These are phyloP conservation scores for Limosa lapponica DNA, from an alignment of 2,797 vertebrate species.

Conservation along the genomic window DNA sequence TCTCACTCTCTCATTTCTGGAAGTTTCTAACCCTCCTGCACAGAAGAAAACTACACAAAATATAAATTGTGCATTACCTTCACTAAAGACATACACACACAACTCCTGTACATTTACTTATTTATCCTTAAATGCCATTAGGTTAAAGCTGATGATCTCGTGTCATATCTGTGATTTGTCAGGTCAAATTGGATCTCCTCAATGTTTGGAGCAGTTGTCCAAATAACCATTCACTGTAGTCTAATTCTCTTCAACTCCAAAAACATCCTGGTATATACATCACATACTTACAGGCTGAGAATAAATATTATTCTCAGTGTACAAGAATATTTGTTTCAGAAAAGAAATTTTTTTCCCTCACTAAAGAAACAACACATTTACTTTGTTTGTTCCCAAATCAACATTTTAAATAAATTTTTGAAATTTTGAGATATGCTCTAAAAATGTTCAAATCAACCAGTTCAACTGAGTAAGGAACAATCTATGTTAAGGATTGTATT, in stretches of 20 bases:
- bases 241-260: neutral
- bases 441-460: neutral
- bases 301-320: neutral
- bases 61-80: neutral
- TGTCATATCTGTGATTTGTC: neutral
- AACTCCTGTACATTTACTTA: neutral
- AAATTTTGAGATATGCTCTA: neutral
- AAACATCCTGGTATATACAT: neutral
- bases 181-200: neutral
- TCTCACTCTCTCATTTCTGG: neutral
- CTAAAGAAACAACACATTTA: neutral
- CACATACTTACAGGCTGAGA: neutral
- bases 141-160: neutral
- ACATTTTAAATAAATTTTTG: neutral
- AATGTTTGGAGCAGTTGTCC: accelerated
- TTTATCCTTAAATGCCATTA: neutral
- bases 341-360: neutral
- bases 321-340: neutral
- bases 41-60: neutral
- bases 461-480: neutral
- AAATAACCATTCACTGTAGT: neutral
- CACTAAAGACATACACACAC: neutral
- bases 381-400: neutral
- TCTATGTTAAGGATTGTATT: neutral
- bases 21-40: neutral